Evolutionary conservation across 2,888 invertebrate species (phyloP).

Genomic region (Rhopalosiphum nymphaeae): DNA sequence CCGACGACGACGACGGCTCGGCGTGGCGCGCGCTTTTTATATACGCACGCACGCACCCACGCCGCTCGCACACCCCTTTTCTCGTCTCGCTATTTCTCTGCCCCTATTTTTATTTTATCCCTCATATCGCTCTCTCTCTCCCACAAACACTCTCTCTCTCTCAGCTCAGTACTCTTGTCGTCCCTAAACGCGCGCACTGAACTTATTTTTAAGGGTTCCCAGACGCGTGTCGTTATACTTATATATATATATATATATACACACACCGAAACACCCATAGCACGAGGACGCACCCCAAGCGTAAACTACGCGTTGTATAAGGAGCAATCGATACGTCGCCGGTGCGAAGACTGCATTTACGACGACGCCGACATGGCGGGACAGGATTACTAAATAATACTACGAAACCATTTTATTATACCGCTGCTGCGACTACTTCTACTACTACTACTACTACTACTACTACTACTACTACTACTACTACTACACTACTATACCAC

Average conservation of each 20-base stretch:
- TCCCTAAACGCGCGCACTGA: background rate
- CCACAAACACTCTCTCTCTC: background rate
- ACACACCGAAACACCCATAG: background rate
- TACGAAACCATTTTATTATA: conserved; percentile 13
- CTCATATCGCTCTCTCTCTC: background rate
- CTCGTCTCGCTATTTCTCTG: conserved; percentile 27
- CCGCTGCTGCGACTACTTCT: background rate
- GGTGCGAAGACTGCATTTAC: conserved; percentile 21
- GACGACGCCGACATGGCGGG: background rate
- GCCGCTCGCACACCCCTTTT: conserved; percentile 23
- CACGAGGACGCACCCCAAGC: conserved; percentile 21
- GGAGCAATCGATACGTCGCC: conserved; percentile 40
- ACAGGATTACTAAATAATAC: background rate
- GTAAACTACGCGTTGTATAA: background rate
- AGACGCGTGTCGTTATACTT: too few relatives aligned
- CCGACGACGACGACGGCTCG: conserved; percentile 19
- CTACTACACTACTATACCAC: background rate
- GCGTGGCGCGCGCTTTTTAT: conserved; percentile 5
- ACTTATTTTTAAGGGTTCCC: conserved; percentile 51
- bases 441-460: too few relatives aligned
- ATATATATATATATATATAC: background rate
- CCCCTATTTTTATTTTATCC: conserved; percentile 46
- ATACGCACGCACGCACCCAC: background rate
- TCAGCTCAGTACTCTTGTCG: background rate
- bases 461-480: too few relatives aligned